Percentiles rank a stretch among this genome's conserved stretches.
Conservation (phyloP, 1,140 invertebrate genomes). For the Scaptomyza hsui region DNA sequence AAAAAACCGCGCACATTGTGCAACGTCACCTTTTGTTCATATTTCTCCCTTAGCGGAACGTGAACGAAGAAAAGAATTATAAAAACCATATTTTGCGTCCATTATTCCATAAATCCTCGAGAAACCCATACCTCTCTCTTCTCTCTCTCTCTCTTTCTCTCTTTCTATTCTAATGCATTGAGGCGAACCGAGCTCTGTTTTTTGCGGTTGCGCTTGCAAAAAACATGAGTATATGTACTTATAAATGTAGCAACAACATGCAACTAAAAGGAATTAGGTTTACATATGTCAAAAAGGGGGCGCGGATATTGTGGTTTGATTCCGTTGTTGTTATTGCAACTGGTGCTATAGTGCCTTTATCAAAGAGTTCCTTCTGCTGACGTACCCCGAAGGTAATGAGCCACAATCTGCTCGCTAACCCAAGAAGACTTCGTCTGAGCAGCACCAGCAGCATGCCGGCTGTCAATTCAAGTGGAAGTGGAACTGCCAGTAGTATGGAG, state of each 20-base stretch:
- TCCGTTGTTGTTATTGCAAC: conserved; percentile 37
- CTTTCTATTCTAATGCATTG: conserved; percentile 72
- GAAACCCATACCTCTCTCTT: conserved; percentile 32
- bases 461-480: conserved; percentile 73
- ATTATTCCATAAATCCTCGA: conserved; percentile 79
- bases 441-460: conserved; percentile 59
- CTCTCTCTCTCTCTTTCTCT: too few relatives aligned
- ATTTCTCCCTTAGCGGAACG: not conserved
- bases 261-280: conserved; percentile 68
- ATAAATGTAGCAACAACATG: conserved; percentile 66
- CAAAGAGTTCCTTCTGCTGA: conserved; percentile 54
- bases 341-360: conserved; percentile 13
- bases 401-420: conserved; percentile 46
- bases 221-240: conserved; percentile 20
- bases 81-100: conserved; percentile 49
- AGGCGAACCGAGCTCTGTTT: conserved; percentile 45
- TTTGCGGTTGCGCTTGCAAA: conserved; percentile 21
- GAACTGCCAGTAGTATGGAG: conserved; percentile 10
- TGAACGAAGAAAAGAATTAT: conserved; percentile 52
- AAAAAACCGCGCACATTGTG: conserved; percentile 35
- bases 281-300: conserved; percentile 59
- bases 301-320: conserved; percentile 66
- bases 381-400: conserved; percentile 49
- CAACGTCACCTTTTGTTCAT: conserved; percentile 44
- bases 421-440: not conserved